Percentiles rank a stretch among this genome's conserved stretches.
These are phyloP conservation scores for Caenorhabditis imperialis DNA, from an alignment of 2,888 invertebrate species.

Conservation along the genomic window DNA sequence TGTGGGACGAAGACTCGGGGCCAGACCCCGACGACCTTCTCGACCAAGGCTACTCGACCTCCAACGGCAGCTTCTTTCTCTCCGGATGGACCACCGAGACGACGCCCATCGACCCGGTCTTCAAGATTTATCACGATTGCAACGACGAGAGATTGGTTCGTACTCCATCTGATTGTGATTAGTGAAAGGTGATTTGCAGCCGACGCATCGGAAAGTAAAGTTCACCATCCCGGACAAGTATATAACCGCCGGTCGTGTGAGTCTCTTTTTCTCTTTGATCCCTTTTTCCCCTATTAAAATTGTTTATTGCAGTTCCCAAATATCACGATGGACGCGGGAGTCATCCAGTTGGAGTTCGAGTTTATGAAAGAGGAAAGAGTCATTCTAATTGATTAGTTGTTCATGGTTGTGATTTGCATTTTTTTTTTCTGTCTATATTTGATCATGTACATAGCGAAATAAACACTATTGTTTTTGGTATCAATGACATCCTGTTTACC, in stretches of 20 bases:
- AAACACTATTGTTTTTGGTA: too few relatives aligned
- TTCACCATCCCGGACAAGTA: constrained; percentile 65
- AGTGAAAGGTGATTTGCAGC: too few relatives aligned
- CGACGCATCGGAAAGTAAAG: constrained; percentile 62
- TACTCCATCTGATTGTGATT: too few relatives aligned
- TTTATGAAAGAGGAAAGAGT: constrained; percentile 55
- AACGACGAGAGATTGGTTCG: constrained; percentile 69
- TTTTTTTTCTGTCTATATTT: too few relatives aligned
- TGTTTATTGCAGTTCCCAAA: constrained; percentile 64
- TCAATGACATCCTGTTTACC: too few relatives aligned
- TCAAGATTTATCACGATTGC: constrained; percentile 71
- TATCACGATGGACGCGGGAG: constrained; percentile 63
- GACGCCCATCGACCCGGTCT: constrained; percentile 69
- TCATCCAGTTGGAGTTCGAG: constrained; percentile 66
- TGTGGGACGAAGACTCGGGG: constrained; percentile 61
- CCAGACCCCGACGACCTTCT: constrained; percentile 70
- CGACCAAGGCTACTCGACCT: constrained; percentile 63
- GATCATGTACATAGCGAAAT: too few relatives aligned
- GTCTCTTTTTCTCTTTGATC: constrained; percentile 12
- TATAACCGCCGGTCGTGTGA: constrained; percentile 58
- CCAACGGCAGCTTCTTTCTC: constrained; percentile 61
- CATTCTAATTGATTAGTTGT: constrained; percentile 39
- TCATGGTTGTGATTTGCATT: too few relatives aligned
- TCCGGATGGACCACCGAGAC: constrained; percentile 66
- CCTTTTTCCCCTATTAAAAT: constrained; percentile 1